Evolutionary conservation across 2,113 vertebrate genomes (phyloP), one percentile per base, ranked within the genome.

Genomic region (Amia ocellicauda): DNA sequence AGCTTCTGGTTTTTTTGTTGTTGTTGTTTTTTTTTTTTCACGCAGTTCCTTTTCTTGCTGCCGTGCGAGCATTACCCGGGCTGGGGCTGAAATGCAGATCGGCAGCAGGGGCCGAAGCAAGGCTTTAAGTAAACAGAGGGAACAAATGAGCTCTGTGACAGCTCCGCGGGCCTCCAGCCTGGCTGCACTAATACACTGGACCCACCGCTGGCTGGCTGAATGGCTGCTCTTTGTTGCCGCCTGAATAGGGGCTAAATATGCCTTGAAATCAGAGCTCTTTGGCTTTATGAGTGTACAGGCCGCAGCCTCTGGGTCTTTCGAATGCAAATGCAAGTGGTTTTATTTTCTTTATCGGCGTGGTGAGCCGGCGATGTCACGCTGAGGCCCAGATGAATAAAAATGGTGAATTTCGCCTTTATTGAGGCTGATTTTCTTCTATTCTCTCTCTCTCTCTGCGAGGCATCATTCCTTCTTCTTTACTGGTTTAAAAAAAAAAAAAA

Each of bases 221-320:
- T 82, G 77, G 52, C 66, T 64, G 71, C 75, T 84, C 80, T 90
- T 93, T 93, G 88, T 91, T 74, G 74, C 60, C 3, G 59, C 69
- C 81, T 91, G 90, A 90, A 90, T 86, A 82, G 86, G 80, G 74
- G 80, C 87, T 89, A 86, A 91, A 88, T 86, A 89, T 84, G 80
- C 86, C 81, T 78, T 84, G 83, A 83, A 89, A 83, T 82, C 80
- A 79, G 78, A 83, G 74, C 83, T 78, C 73, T 70, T 68, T 77
- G 77, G 77, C 76, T 82, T 78, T 74, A 69, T 77, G 71, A 80
- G 78, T 73, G 81, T 71, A 72, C 76, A 83, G 82, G 83, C 85
- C 71, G 73, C 77, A 72, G 78, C 76, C 80, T 66, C 31, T 58
- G 71, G 70, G 78, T 77, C 81, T 88, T 93, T 91, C 87, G 86